Evolutionary conservation across 2,113 vertebrate species (phyloP).

Genomic region (Sitta europaea): DNA sequence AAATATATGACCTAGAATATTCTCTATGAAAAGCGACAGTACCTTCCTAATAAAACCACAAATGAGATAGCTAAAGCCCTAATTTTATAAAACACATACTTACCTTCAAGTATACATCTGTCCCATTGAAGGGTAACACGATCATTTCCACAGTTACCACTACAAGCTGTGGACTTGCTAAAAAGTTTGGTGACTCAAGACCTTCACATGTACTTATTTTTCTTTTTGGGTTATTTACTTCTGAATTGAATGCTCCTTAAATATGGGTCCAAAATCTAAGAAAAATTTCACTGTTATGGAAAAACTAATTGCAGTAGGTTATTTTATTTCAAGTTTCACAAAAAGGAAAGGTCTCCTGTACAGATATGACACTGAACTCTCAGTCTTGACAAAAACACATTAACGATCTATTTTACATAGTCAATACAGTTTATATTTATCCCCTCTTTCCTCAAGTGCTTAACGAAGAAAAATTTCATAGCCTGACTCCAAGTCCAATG

Average conservation of each 20-base stretch:
- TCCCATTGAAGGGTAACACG: neutral
- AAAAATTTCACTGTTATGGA: neutral
- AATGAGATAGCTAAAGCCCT: neutral
- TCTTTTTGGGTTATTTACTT: neutral
- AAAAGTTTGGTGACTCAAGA: neutral
- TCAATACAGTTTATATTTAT: neutral
- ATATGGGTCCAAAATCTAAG: neutral
- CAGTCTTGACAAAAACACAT: neutral
- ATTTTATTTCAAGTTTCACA: neutral
- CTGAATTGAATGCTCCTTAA: neutral
- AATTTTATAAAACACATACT: neutral
- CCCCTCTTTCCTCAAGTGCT: neutral
- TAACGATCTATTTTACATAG: neutral
- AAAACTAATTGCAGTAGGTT: neutral
- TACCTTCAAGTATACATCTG: neutral
- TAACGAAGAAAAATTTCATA: constrained; percentile 9
- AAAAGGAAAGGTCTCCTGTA: neutral
- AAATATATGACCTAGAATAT: neutral
- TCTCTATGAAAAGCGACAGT: neutral
- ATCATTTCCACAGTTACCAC: neutral
- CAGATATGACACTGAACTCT: neutral
- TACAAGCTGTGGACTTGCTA: neutral
- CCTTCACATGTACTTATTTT: neutral
- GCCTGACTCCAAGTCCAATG: neutral
- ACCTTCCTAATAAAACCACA: neutral